Percentiles rank a stretch among this genome's conserved stretches.
Evolutionary conservation across 2,113 vertebrate species (phyloP).

Genomic region (Machaerirhynchus nigripectus): DNA sequence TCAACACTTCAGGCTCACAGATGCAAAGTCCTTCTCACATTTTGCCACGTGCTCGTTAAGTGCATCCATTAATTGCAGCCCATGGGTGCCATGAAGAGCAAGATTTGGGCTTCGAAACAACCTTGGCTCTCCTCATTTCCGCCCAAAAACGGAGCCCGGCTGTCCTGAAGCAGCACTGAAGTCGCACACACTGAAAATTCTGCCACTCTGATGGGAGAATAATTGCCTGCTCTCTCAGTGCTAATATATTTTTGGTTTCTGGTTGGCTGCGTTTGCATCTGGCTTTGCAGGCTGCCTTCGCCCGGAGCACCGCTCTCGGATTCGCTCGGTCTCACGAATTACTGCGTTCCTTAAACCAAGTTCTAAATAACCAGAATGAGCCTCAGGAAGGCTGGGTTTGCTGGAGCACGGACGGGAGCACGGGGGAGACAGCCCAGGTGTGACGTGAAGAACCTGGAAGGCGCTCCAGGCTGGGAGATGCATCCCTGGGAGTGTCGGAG

Average conservation of each 20-base stretch:
- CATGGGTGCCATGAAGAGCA: neutral
- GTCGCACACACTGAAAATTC: neutral
- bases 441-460: neutral
- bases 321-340: constrained; percentile 12
- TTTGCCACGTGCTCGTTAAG: neutral
- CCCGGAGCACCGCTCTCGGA: constrained; percentile 17
- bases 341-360: neutral
- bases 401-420: neutral
- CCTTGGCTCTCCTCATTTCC: neutral
- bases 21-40: neutral
- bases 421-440: neutral
- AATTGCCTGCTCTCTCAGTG: constrained; percentile 40
- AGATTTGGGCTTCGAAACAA: neutral
- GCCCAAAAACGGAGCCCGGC: accelerated
- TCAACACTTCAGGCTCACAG: neutral
- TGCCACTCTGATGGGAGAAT: neutral
- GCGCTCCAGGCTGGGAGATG: neutral
- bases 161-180: constrained; percentile 12
- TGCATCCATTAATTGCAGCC: neutral
- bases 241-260: constrained; percentile 53
- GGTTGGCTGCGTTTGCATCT: constrained; percentile 60
- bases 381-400: neutral
- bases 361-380: neutral
- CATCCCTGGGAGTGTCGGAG: neutral
- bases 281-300: constrained; percentile 37